Base-by-base conservation (phyloP, 2,888 invertebrate species). In the Scaeva pyrastri region DNA sequence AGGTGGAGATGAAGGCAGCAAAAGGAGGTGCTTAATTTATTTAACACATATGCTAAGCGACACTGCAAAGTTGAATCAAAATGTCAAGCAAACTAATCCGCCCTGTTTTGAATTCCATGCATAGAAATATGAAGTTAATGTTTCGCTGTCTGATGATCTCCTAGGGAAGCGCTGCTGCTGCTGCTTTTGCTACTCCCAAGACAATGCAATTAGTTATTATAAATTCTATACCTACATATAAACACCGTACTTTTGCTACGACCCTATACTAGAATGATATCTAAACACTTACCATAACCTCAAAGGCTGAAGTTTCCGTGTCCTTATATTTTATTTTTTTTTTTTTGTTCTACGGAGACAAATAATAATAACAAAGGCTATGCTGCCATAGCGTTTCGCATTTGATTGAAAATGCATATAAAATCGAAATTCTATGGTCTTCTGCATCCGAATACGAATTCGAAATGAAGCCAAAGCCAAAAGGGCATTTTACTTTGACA, bases 121-220 rank as follows among this genome's bases (percentile, higher is more conserved):
- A 84, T 79, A 74, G 60, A 68, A 83, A 78, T 79, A 74, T 75
- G 45, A 55, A 52, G 79, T 70, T 71, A 79, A 79, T 79, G 50
- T 64, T 58, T 56, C 56, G 64, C 41, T 71, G 68, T 26, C 58
- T 26, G 8, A 16, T 45, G 26, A 31, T 41, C 52, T 43, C 50
- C n/a, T 36, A 39, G 55, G n/a, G 41, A 73, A 62, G 31, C n/a
- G n/a, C n/a, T n/a, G n/a, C n/a, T n/a, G n/a, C n/a, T n/a, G n/a
- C n/a, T n/a, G n/a, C n/a, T n/a, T n/a, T n/a, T n/a, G n/a, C n/a
- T n/a, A n/a, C 23, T 56, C 11, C 48, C 41, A 31, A 74, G 12
- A 66, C 26, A 70, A 71, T 75, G 71, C 74, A 70, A 74, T 74
- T 70, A 66, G 43, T 50, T 73, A 56, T 60, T 62, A 19, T 21